Evolutionary conservation across 2,113 vertebrate species (phyloP), one percentile per base, ranked within the genome.

Genomic region (Aegypius monachus): DNA sequence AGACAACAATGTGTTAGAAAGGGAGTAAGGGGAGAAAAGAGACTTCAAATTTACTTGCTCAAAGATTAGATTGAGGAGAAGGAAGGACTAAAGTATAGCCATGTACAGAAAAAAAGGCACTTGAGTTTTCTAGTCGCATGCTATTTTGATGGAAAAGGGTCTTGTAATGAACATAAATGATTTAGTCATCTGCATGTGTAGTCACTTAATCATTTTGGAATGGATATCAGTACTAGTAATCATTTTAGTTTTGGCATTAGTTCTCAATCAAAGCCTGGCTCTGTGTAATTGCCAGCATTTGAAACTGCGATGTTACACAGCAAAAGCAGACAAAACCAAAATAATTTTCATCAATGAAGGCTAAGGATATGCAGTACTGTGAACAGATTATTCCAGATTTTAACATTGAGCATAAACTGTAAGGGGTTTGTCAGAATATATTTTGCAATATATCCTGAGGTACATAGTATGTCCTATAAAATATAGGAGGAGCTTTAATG

Each of bases 311-410:
- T 81, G 47, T 90, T 86, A 55, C 56, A 40, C 68, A 88, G 72
- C 73, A 88, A 91, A 95, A 79, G 42, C 86, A 88, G 83, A 81
- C 42, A 56, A 91, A 89, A 72, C 65, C 40, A 81, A 95, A 93
- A 89, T 82, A 77, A 74, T 53, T 83, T 83, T 94, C 8, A 26
- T 81, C 61, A 71, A 1, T 2, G 8, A 92, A 93, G 43, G 31
- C n/a, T 79, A 56, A 74, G 66, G 67, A 70, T 47, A 9, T 78
- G 19, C 31, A 81, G 21, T 72, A 42, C 56, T 85, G 52, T 61
- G 50, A 88, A 83, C 23, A 86, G 36, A 93, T 83, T 67, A 84
- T 86, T 92, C 83, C 52, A 84, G 58, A 68, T 71, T 88, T 81
- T 94, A 78, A 79, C 34, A 40, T 7, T 15, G 13, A 91, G 3